A percentile compares a stretch with the other conserved stretches of the same genome.
phyloP scores from a whole-genome alignment of 2,888 invertebrate species.

The Melieria picta region DNA sequence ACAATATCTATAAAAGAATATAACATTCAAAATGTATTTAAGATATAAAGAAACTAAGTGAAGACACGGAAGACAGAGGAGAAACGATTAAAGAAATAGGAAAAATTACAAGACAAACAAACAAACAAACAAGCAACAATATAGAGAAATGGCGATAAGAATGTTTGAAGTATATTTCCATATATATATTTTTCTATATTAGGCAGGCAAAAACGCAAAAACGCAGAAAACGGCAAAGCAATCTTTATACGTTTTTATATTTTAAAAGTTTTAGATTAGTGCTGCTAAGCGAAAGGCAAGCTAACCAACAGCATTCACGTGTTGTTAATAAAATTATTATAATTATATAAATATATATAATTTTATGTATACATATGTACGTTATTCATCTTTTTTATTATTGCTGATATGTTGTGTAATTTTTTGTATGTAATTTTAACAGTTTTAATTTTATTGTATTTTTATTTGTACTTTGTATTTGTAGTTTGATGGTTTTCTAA shows the following conservation, averaged over 20 bases:
- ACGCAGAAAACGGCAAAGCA: conserved; percentile 13
- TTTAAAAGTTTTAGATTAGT: conserved; percentile 34
- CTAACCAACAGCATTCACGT: conserved; percentile 35
- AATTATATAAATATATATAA: conserved; percentile 43
- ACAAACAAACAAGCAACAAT: conserved; percentile 29
- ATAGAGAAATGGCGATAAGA: conserved; percentile 39
- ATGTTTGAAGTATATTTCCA: conserved; percentile 36
- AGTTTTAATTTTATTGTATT: conserved; percentile 16
- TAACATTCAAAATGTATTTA: conserved; percentile 19
- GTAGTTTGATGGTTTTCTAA: too few species aligned
- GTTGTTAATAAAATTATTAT: conserved; percentile 42
- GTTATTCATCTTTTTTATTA: conserved; percentile 36
- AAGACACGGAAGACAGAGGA: not conserved
- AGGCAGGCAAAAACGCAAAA: conserved; percentile 35
- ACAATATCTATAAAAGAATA: conserved; percentile 53
- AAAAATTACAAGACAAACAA: conserved; percentile 2
- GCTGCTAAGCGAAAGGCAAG: conserved; percentile 12
- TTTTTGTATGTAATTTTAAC: conserved; percentile 20
- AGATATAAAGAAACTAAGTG: not conserved
- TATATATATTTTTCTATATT: conserved; percentile 41
- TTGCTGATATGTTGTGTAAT: conserved; percentile 33
- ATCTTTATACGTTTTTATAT: conserved; percentile 27
- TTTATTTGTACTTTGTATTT: not conserved
- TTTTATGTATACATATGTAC: conserved; percentile 43
- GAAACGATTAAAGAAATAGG: not conserved